Evolutionary conservation across 2,797 vertebrate species (phyloP).

Genomic region (Betta splendens): DNA sequence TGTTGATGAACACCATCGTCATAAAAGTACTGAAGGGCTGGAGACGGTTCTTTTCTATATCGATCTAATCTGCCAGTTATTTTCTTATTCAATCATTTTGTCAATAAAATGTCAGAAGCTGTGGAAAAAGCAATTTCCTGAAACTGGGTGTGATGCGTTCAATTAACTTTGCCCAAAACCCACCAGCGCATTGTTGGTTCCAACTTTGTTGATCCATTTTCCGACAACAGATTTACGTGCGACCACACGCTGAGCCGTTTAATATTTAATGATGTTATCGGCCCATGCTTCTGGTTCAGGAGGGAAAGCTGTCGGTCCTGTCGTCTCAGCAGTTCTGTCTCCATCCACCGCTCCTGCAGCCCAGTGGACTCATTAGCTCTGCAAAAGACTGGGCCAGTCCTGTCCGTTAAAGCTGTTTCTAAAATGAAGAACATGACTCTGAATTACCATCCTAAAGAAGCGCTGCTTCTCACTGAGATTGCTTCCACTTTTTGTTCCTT

Average conservation of each 20-base stretch:
- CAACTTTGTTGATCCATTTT: too few species aligned
- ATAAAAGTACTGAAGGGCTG: not conserved
- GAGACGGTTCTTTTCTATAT: not conserved
- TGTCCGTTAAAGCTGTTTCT: slow-evolving; percentile 19
- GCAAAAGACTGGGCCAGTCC: slow-evolving; percentile 5
- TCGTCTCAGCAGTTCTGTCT: slow-evolving; percentile 57
- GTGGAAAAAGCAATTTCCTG: not conserved
- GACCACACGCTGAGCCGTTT: slow-evolving; percentile 47
- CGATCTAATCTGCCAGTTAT: not conserved
- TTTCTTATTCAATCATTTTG: not conserved
- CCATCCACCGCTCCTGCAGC: slow-evolving; percentile 19
- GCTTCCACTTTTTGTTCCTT: not conserved
- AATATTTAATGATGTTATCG: slow-evolving; percentile 59
- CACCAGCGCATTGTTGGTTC: too few species aligned
- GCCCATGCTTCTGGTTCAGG: slow-evolving; percentile 35
- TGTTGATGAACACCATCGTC: too few species aligned
- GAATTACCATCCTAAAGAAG: not conserved
- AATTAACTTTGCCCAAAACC: not conserved
- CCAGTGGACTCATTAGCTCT: slow-evolving; percentile 38
- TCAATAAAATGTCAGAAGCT: not conserved
- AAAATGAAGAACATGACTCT: slow-evolving; percentile 13
- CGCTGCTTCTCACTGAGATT: not conserved
- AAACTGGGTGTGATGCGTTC: not conserved
- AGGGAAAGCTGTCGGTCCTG: slow-evolving; percentile 25
- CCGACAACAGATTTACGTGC: slow-evolving; percentile 48